Evolutionary conservation across 2,797 vertebrate genomes (phyloP).

Genomic region (Poeciliopsis infans): DNA sequence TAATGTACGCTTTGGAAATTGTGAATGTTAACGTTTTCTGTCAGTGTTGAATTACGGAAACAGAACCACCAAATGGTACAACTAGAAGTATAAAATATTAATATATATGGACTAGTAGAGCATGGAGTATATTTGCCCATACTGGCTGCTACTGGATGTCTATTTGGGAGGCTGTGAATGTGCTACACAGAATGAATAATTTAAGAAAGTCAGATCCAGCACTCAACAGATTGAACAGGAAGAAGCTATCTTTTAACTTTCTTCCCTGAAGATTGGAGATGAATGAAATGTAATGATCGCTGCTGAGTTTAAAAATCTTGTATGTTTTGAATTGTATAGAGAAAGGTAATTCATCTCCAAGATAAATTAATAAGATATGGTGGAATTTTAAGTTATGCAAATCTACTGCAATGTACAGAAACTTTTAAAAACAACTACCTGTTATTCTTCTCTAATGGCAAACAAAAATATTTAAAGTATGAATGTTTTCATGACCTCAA

Average conservation of each 20-base stretch:
- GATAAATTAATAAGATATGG: neutral
- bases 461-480: neutral
- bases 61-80: neutral
- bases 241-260: neutral
- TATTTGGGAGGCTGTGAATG: neutral
- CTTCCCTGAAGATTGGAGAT: neutral
- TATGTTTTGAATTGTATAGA: neutral
- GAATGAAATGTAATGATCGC: neutral
- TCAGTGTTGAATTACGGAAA: neutral
- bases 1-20: neutral
- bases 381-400: neutral
- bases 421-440: neutral
- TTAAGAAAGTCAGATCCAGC: neutral
- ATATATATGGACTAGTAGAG: neutral
- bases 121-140: neutral
- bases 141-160: neutral
- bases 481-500: neutral
- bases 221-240: neutral
- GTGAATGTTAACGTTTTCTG: neutral
- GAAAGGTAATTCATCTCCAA: neutral
- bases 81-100: neutral
- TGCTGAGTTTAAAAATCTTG: neutral
- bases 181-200: neutral
- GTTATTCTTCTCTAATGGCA: neutral
- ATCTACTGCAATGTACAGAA: neutral